Base-by-base conservation (phyloP, 2,797 vertebrate species). In the Ctenopoma multispine region DNA sequence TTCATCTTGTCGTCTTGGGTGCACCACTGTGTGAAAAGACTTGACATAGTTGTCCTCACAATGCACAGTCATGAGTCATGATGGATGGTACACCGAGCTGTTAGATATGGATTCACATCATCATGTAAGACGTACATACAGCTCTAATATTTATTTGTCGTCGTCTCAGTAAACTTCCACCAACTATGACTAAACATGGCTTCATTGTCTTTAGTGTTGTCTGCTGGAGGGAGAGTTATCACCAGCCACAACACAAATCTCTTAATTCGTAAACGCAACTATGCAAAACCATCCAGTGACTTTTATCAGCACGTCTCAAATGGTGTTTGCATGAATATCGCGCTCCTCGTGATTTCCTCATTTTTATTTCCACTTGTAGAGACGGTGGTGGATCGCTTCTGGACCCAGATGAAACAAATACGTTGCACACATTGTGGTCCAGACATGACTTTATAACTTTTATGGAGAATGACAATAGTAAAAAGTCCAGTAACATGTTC, bases 231-330 rank as follows among this genome's bases (percentile, higher is more conserved):
- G 60, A 47, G 51, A n/a, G 38, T 51, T 75, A 55, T 47, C 72
- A 46, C 51, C 80, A 66, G 31, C 57, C 54, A 64, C 54, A 15
- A 49, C 10, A 40, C 3, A 6, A 13, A 60, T 23, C 23, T 58
- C 17, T 61, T 61, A 10, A 55, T 65, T 71, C 70, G 18, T 63
- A 49, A 82, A 76, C 49, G 57, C 51, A 60, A n/a, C 69, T 79
- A 80, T 86, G 79, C 82, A 77, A 83, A 77, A 10, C 49, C 69
- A 60, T 17, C 29, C 56, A 41, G 54, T 12, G 36, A 50, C 57
- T 47, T 69, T 60, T 62, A 36, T 49, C 14, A 20, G 47, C 67
- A 49, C 15, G 27, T 61, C 56, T 72, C 14, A 31, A n/a, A 53
- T n/a, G 50, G 40, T 47, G 27, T 81, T 78, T 54, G 43, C 63